These are phyloP conservation scores for Beroe forskalii DNA, from an alignment of 37 sponge, comb jelly and placozoan genomes.

Conservation along the genomic window DNA sequence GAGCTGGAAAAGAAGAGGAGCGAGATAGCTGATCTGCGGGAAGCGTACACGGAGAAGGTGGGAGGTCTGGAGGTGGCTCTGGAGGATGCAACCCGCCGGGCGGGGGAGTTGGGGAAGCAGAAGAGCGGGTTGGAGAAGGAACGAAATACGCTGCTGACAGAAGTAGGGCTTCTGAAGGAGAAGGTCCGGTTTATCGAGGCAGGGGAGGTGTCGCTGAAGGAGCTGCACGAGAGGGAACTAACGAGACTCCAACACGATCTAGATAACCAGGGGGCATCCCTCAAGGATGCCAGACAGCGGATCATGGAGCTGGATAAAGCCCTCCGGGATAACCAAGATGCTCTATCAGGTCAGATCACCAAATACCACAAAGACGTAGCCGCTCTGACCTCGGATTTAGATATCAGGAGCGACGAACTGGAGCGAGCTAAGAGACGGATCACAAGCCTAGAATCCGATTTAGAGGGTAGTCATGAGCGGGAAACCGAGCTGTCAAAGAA, in stretches of 20 bases:
- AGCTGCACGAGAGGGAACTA: background rate
- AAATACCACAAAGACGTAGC: background rate
- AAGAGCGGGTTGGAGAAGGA: background rate
- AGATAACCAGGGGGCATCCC: background rate
- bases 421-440: background rate
- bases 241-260: background rate
- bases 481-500: background rate
- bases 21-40: background rate
- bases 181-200: background rate
- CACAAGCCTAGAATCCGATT: background rate
- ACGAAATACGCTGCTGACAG: background rate
- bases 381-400: background rate
- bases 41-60: background rate
- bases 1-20: slow-evolving; percentile 26
- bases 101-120: background rate
- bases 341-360: background rate
- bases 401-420: background rate
- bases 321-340: background rate
- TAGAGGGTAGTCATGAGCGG: background rate
- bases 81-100: background rate
- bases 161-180: background rate
- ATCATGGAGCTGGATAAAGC: background rate
- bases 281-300: background rate
- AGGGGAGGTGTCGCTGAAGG: background rate
- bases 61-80: background rate